A percentile compares a stretch with the other conserved stretches of the same genome.
Conservation (phyloP, 2,888 invertebrate species). For the Temnothorax unifasciatus region DNA sequence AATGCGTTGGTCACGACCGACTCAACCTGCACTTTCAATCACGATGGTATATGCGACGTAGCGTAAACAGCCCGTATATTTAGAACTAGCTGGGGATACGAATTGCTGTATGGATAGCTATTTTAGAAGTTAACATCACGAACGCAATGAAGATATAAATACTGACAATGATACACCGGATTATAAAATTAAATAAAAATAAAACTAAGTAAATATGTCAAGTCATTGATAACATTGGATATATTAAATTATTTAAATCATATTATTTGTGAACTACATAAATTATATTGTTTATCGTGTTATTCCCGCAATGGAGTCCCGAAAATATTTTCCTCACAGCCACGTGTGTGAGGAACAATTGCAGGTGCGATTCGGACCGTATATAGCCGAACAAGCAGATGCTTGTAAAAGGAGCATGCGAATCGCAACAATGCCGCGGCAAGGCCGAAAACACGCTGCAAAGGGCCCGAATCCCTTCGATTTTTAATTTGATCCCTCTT, state of each 20-base stretch:
- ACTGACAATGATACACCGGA: neutral
- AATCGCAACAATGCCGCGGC: slow-evolving; percentile 65
- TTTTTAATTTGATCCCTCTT: slow-evolving; percentile 75
- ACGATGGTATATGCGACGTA: slow-evolving; percentile 37
- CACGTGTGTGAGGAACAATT: slow-evolving; percentile 31
- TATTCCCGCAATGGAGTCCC: neutral
- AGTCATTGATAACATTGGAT: neutral
- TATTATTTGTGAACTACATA: neutral
- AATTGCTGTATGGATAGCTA: neutral
- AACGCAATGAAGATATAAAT: neutral
- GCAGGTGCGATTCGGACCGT: slow-evolving; percentile 50
- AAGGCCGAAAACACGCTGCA: slow-evolving; percentile 71
- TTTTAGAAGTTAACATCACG: neutral
- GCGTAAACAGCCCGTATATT: slow-evolving; percentile 13
- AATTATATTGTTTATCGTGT: neutral
- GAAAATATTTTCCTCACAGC: slow-evolving; percentile 15
- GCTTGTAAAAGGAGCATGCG: slow-evolving; percentile 52
- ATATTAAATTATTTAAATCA: neutral
- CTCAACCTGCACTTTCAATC: slow-evolving; percentile 46
- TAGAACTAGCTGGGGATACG: neutral
- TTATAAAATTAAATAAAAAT: neutral
- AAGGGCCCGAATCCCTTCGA: slow-evolving; percentile 70
- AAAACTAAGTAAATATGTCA: neutral
- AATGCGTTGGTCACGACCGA: slow-evolving; percentile 49
- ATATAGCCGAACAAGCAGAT: slow-evolving; percentile 54